Evolutionary conservation across 1,140 invertebrate species (phyloP), one percentile per base, ranked within the genome.

Genomic region (Drosophila tani): DNA sequence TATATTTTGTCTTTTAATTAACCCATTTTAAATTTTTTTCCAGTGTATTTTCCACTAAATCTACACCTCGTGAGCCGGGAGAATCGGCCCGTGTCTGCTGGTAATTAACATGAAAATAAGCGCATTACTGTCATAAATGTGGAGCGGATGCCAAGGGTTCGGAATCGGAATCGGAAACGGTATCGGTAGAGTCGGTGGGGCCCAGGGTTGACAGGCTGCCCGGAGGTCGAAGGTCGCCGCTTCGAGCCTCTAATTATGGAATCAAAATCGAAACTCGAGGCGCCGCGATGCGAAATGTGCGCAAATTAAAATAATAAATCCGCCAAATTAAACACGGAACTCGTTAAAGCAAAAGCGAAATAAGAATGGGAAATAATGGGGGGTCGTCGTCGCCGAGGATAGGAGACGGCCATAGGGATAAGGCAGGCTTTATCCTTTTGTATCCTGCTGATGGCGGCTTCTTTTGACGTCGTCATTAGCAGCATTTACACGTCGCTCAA

Each of bases 251-350:
- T 81, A 75, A 90, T 88, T 84, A 81, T 75, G 73, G 62, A 81
- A 84, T 81, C 84, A 81, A 81, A 87, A 88, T 87, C 83, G 82
- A 86, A 86, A 78, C 68, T 66, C 55, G 67, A 67, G 66, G 55
- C 32, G 46, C 9, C 53, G 45, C 29, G 5, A 73, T 47, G 50
- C 55, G 50, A 79, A 90, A 80, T 76, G 85, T 63, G 70, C 82
- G 85, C 85, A 90, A 90, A 90, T 90, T 90, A 85, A 90, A 90
- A 90, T 91, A 91, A 90, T 90, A 90, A 90, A 91, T 91, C 80
- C 71, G 60, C 56, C 64, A 82, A 91, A 85, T 90, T 85, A 79
- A 91, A 85, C 68, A 75, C 74, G 85, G 71, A 84, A 82, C 78
- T 90, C 85, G 74, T 88, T 88, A 82, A 82, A 68, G 80, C 47